These are phyloP conservation scores for Pipistrellus nathusii DNA, from an alignment of 2,797 vertebrate genomes.

Conservation along the genomic window DNA sequence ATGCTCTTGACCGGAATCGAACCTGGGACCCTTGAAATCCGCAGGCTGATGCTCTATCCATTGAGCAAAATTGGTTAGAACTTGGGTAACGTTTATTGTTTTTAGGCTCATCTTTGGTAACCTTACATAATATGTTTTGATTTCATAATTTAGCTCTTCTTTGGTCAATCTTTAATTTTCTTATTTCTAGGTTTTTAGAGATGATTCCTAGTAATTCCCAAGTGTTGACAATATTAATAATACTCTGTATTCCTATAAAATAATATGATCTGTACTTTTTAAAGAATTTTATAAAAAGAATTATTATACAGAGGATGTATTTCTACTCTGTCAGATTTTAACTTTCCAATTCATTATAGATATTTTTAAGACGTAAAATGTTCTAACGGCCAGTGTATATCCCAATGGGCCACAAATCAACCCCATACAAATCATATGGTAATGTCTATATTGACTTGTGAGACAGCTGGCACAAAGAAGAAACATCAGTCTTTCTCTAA, in stretches of 20 bases:
- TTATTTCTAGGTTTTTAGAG: conserved; percentile 39
- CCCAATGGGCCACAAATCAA: neutral
- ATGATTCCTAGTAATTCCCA: conserved; percentile 2
- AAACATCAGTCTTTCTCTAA: neutral
- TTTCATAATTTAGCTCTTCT: conserved; percentile 25
- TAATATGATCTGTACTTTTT: neutral
- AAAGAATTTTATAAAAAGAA: conserved; percentile 46
- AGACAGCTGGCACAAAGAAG: conserved; percentile 30
- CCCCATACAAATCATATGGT: neutral
- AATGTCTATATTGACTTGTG: conserved; percentile 21
- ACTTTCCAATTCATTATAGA: neutral
- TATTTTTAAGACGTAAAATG: conserved; percentile 54
- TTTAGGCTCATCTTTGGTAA: conserved; percentile 30
- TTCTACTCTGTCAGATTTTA: neutral
- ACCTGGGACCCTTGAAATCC: no score
- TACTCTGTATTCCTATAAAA: conserved; percentile 3
- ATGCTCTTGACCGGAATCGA: no score
- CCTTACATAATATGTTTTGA: conserved; percentile 19
- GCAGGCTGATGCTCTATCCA: no score
- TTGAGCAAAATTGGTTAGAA: no score
- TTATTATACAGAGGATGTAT: neutral
- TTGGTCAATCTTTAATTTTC: conserved; percentile 38
- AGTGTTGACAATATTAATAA: conserved; percentile 23
- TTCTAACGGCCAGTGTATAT: neutral
- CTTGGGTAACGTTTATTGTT: neutral